phyloP scores from a whole-genome alignment of 2,888 invertebrate species.

The Ichneumon xanthorius region DNA sequence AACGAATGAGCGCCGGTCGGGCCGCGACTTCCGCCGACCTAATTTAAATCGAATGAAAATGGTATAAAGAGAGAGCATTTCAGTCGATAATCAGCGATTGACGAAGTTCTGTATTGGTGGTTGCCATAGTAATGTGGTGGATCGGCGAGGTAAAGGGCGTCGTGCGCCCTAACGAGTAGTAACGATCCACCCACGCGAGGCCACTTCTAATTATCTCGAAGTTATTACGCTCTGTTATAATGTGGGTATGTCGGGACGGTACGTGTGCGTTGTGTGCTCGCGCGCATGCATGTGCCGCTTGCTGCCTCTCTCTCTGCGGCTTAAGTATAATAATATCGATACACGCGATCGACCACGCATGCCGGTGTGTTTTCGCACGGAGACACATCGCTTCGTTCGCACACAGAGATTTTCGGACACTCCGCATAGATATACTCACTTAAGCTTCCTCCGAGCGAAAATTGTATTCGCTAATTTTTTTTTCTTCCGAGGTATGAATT shows the following conservation, averaged over 20 bases:
- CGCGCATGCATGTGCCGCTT: slow-evolving; percentile 64
- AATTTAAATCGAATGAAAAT: slow-evolving; percentile 60
- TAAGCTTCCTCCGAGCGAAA: slow-evolving; percentile 28
- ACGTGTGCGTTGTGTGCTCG: slow-evolving; percentile 68
- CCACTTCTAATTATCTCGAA: slow-evolving; percentile 64
- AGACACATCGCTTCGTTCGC: slow-evolving; percentile 15
- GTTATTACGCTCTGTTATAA: slow-evolving; percentile 62
- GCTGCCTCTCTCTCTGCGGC: slow-evolving; percentile 10
- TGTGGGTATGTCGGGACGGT: slow-evolving; percentile 75
- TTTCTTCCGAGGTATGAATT: not conserved
- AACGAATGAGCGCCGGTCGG: not conserved
- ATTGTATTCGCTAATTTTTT: not conserved
- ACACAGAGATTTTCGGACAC: slow-evolving; percentile 33
- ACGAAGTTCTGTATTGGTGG: slow-evolving; percentile 64
- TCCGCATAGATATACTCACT: slow-evolving; percentile 38
- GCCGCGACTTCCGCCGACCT: slow-evolving; percentile 36
- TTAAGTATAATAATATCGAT: slow-evolving; percentile 56
- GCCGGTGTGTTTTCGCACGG: slow-evolving; percentile 40
- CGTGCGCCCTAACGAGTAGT: slow-evolving; percentile 48
- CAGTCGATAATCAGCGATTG: slow-evolving; percentile 73
- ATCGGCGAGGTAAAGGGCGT: slow-evolving; percentile 41
- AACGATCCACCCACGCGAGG: slow-evolving; percentile 19
- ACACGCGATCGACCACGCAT: slow-evolving; percentile 63
- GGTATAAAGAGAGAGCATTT: slow-evolving; percentile 55
- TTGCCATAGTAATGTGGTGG: slow-evolving; percentile 74